Base-by-base conservation (phyloP, 1,140 invertebrate species). In the Pteromalus puparum region DNA sequence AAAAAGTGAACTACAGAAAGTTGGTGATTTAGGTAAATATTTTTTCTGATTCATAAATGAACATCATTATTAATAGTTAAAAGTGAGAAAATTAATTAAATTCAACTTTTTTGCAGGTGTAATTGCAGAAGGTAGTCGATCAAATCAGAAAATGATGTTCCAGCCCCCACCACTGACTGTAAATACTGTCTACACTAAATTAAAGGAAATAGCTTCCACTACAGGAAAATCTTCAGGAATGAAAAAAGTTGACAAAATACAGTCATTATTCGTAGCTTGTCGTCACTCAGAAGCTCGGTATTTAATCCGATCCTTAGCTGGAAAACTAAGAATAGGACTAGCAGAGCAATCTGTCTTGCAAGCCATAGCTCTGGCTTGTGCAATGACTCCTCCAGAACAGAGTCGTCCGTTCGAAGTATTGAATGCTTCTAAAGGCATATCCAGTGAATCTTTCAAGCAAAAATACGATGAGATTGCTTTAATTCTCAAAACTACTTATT, bases 291-390 rank as follows among this genome's bases (percentile, higher is more conserved):
- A 99, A 93, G 97, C 98, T 0, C 95, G 97, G 75, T 99, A 97
- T 92, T 93, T 99, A 0, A 97, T 99, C 72, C 95, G 99, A 88
- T 98, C 97, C 0, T 92, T 99, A 1, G 95, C 97, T 85, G 99
- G 99, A 15, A 99, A 99, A 93, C 93, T 99, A 73, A 94, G 99
- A 65, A 99, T 99, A 87, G 99, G 99, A 5, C 93, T 99, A 77
- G 99, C 99, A 1, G 99, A 99, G 90, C 98, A 99, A 92, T 99
- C 98, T 18, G 95, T 99, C 30, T 93, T 99, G 21, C 96, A 97
- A 91, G 98, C 99, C 18, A 90, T 99, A 68, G 97, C 98, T 18
- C 95, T 97, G 89, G 98, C 98, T 6, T 96, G 96, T 87, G 94
- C 95, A 30, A 92, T 94, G 79, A 96, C 96, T 7, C 96, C 96